phyloP scores from a whole-genome alignment of 2,797 vertebrate genomes.

The Betta splendens region DNA sequence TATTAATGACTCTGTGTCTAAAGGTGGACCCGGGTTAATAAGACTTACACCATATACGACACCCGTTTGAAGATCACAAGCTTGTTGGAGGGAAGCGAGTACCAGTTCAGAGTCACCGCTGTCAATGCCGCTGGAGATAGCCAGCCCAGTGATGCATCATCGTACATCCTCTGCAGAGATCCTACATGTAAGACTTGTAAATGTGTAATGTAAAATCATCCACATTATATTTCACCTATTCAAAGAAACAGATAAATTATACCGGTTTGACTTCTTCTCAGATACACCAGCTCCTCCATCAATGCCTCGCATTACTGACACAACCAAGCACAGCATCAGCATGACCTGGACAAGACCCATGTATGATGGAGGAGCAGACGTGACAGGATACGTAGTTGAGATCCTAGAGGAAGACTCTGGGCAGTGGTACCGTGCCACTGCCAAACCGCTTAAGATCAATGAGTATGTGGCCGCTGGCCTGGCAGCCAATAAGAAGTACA shows the following conservation, averaged over 20 bases:
- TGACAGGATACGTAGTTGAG: constrained; percentile 93
- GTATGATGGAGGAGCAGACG: constrained; percentile 93
- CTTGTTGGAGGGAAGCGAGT: constrained; percentile 93
- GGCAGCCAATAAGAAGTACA: constrained; percentile 89
- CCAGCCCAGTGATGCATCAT: constrained; percentile 92
- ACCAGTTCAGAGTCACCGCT: constrained; percentile 96
- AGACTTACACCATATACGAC: constrained; percentile 93
- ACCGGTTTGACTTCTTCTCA: constrained; percentile 55
- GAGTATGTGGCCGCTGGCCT: constrained; percentile 89
- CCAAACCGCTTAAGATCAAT: constrained; percentile 85
- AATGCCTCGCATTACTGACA: constrained; percentile 91
- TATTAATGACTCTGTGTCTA: not conserved
- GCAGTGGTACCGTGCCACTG: constrained; percentile 95
- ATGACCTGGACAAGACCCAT: constrained; percentile 95
- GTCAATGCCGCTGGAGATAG: constrained; percentile 95
- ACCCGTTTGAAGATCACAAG: constrained; percentile 94
- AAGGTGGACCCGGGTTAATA: constrained; percentile 98
- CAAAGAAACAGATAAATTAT: not conserved
- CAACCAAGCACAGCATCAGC: constrained; percentile 94
- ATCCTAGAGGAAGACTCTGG: constrained; percentile 92
- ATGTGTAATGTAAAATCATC: no score
- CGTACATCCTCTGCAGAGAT: constrained; percentile 93
- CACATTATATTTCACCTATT: not conserved
- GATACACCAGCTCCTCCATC: constrained; percentile 96
- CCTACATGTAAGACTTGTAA: constrained; percentile 90